Evolutionary conservation across 2,888 invertebrate species (phyloP).

Genomic region (Notodonta dromedarius): DNA sequence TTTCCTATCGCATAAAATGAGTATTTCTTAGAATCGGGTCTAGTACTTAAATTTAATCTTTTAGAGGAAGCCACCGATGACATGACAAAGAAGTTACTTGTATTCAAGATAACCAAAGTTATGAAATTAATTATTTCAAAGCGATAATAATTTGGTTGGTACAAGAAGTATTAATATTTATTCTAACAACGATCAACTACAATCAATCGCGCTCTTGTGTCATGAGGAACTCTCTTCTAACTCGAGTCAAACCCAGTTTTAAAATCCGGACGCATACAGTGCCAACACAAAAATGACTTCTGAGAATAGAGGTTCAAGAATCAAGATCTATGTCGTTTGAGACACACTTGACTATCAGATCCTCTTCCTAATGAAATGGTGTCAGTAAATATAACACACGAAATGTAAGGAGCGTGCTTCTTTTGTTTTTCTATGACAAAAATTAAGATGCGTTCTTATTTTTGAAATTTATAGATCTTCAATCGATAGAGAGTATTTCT

Average conservation of each 20-base stretch:
- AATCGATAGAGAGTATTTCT: too few relatives aligned
- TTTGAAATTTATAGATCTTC: too few relatives aligned
- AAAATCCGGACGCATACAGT: conserved; percentile 69
- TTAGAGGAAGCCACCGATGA: too few relatives aligned
- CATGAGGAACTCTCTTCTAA: conserved; percentile 18
- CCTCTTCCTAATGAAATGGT: conserved; percentile 54
- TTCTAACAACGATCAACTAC: too few relatives aligned
- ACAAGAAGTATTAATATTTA: too few relatives aligned
- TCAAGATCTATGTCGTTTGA: conserved; percentile 75
- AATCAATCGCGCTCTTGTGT: conserved; percentile 22
- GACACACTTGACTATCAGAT: conserved; percentile 58
- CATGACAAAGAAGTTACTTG: too few relatives aligned
- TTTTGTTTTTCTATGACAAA: conserved; percentile 4
- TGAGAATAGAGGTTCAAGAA: conserved; percentile 77
- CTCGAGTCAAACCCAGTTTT: conserved; percentile 60
- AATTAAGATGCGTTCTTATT: neutral
- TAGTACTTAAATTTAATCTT: too few relatives aligned
- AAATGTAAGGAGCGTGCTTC: neutral
- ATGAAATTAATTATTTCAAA: too few relatives aligned
- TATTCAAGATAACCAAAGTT: too few relatives aligned
- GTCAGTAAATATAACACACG: conserved; percentile 28
- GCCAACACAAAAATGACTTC: conserved; percentile 75
- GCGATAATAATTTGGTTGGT: too few relatives aligned
- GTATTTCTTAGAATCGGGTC: too few relatives aligned
- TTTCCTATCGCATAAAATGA: too few relatives aligned